Conservation (phyloP, 2,888 invertebrate genomes). For the Cheilosia vulpina region DNA sequence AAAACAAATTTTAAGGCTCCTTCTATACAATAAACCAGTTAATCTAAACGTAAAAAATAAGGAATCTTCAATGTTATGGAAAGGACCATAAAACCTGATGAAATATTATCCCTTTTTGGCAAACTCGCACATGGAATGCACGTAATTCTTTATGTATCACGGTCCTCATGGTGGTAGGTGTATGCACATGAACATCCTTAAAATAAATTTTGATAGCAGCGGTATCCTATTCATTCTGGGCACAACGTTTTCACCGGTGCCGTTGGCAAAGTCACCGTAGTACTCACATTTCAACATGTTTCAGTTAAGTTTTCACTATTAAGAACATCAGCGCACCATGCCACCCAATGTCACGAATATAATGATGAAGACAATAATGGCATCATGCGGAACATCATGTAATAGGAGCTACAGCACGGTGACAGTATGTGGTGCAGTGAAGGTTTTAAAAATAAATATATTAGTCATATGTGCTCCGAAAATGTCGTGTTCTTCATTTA, state of each 20-base stretch:
- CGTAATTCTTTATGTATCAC: conserved; percentile 35
- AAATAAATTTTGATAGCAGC: conserved; percentile 56
- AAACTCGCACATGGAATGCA: conserved; percentile 62
- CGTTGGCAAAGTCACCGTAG: conserved; percentile 2
- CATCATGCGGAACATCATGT: conserved; percentile 31
- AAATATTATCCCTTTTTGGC: conserved; percentile 58
- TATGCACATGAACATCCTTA: conserved; percentile 19
- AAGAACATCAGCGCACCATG: conserved; percentile 13
- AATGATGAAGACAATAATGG: conserved; percentile 47
- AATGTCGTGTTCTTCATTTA: too few relatives aligned
- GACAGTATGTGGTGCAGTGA: conserved; percentile 12
- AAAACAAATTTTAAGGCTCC: conserved; percentile 66
- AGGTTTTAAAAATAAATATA: too few relatives aligned
- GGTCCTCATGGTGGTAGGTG: conserved; percentile 5
- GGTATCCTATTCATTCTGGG: conserved; percentile 31
- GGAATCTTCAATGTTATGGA: conserved; percentile 68
- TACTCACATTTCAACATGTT: conserved; percentile 55
- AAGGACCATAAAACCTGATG: conserved; percentile 64
- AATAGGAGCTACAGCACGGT: conserved; percentile 4
- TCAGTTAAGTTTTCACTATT: conserved; percentile 52
- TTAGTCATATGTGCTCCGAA: too few relatives aligned
- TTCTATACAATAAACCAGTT: conserved; percentile 57
- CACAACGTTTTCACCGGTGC: conserved; percentile 21
- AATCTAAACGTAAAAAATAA: conserved; percentile 67
- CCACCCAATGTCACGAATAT: conserved; percentile 21